These are phyloP conservation scores for Eupeodes latifasciatus DNA, from an alignment of 2,888 invertebrate species.

Conservation along the genomic window DNA sequence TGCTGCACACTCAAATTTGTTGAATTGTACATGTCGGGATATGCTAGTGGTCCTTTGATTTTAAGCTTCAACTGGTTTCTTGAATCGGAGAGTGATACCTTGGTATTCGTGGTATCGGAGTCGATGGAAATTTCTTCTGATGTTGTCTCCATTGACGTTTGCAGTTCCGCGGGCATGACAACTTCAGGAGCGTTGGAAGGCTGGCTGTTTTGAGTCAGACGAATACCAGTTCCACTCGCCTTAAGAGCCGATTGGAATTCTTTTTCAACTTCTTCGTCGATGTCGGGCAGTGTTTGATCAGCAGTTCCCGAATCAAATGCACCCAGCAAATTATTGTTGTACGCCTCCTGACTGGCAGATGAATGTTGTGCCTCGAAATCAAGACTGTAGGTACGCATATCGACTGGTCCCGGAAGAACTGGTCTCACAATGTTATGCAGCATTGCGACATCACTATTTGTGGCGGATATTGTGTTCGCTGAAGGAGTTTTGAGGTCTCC, in stretches of 20 bases:
- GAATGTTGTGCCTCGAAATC: slow-evolving; percentile 84
- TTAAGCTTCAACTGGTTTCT: slow-evolving; percentile 95
- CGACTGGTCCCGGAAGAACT: slow-evolving; percentile 93
- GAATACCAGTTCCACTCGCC: slow-evolving; percentile 85
- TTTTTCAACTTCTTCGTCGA: slow-evolving; percentile 92
- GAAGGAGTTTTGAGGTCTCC: slow-evolving; percentile 85
- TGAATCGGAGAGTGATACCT: slow-evolving; percentile 91
- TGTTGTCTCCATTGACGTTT: slow-evolving; percentile 83
- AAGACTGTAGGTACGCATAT: slow-evolving; percentile 93
- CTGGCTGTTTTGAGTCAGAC: slow-evolving; percentile 74
- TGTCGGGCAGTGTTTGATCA: slow-evolving; percentile 89
- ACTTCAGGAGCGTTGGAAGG: slow-evolving; percentile 78
- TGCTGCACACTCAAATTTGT: slow-evolving; percentile 82
- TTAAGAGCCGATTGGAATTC: slow-evolving; percentile 89
- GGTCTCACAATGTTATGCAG: slow-evolving; percentile 88
- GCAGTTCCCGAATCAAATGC: slow-evolving; percentile 89
- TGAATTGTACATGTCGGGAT: slow-evolving; percentile 89
- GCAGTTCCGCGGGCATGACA: slow-evolving; percentile 79
- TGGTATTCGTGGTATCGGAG: slow-evolving; percentile 86
- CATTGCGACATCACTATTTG: slow-evolving; percentile 81
- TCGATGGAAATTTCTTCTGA: slow-evolving; percentile 84
- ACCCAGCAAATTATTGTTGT: slow-evolving; percentile 87
- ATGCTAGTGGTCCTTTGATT: slow-evolving; percentile 94
- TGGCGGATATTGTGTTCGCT: slow-evolving; percentile 54
- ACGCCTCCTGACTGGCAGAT: slow-evolving; percentile 85